Conservation (phyloP, 30 jellyfish, hydroid and myxozoan genomes). For the Pelagia noctiluca region DNA sequence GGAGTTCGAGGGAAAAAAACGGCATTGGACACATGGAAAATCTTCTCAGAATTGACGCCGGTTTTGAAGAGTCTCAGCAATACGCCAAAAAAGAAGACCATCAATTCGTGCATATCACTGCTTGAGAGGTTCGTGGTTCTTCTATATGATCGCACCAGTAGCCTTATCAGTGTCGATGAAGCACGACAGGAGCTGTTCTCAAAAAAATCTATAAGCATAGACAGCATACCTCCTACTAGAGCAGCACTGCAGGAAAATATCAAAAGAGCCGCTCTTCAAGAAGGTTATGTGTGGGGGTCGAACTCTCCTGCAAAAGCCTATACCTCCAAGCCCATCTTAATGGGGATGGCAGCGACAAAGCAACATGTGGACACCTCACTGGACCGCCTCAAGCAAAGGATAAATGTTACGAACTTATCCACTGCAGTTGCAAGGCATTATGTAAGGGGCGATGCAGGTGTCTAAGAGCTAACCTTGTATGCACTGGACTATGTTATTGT, state of each 20-base stretch:
- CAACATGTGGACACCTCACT: background rate
- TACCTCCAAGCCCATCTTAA: background rate
- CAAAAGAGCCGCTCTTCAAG: background rate
- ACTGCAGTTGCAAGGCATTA: background rate
- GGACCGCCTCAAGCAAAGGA: background rate
- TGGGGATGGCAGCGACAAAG: background rate
- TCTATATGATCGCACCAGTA: background rate
- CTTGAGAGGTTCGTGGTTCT: background rate
- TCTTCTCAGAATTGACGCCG: background rate
- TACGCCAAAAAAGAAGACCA: too few species aligned
- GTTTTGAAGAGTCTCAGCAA: too few species aligned
- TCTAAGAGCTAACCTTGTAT: background rate
- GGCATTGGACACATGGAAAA: background rate
- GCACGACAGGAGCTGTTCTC: background rate
- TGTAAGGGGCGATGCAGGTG: background rate
- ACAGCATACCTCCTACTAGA: background rate
- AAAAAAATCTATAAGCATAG: background rate
- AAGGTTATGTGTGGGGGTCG: background rate
- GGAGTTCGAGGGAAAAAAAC: background rate
- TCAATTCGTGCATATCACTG: too few species aligned
- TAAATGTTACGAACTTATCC: background rate
- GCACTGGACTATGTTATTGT: background rate
- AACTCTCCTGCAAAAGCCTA: background rate
- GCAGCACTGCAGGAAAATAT: background rate
- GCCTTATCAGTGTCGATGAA: background rate